Conservation (phyloP, 2,797 vertebrate species). For the Pyrrhura leucotis region DNA sequence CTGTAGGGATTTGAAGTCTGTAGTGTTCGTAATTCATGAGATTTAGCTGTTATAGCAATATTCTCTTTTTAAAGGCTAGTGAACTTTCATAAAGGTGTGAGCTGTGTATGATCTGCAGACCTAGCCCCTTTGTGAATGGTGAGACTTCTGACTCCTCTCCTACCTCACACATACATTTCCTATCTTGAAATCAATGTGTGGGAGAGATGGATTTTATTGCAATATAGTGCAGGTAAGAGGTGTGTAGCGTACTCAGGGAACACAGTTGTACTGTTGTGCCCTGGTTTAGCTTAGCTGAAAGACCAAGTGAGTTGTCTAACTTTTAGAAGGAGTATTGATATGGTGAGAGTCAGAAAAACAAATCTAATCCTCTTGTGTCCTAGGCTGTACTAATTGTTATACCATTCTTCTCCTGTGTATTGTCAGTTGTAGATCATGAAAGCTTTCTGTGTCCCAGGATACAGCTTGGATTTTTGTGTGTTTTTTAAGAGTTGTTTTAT, state of each 20-base stretch:
- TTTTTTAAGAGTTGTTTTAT: background rate
- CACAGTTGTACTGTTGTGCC: background rate
- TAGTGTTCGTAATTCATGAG: background rate
- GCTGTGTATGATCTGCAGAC: background rate
- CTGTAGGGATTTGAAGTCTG: background rate
- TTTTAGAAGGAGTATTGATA: background rate
- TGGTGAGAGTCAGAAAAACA: background rate
- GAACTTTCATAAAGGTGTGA: background rate
- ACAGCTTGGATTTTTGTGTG: background rate
- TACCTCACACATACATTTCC: background rate
- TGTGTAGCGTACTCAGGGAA: background rate
- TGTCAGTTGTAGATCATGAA: background rate
- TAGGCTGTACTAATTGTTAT: background rate
- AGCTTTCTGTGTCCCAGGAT: background rate
- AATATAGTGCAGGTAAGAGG: background rate
- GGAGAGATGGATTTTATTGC: background rate
- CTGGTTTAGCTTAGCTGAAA: background rate
- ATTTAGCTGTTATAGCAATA: background rate
- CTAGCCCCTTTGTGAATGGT: background rate
- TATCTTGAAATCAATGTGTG: background rate
- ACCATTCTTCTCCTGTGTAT: background rate
- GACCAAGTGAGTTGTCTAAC: background rate
- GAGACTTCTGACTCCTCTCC: background rate
- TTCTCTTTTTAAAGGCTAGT: background rate
- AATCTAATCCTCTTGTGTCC: background rate